Base-by-base conservation (phyloP, 2,113 vertebrate genomes). In the Corydoras sp. region DNA sequence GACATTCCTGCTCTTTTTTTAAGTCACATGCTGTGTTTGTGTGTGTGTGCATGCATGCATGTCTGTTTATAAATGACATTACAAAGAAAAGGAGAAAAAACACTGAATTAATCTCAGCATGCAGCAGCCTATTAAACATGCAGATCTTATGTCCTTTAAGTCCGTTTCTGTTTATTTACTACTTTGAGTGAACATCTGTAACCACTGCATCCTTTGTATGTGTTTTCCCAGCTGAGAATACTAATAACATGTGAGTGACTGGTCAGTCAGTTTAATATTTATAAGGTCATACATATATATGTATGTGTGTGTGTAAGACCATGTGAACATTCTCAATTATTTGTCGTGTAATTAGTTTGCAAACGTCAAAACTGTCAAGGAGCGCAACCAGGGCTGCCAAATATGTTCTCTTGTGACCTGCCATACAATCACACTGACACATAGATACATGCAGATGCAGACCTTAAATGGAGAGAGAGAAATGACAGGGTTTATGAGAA, bases 301-400 rank as follows among this genome's bases (percentile, higher is more conserved):
- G 2, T 11, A 24, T 8, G 24, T 60, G 58, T 30, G 60, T 24
- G 13, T 11, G 9, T 18, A 59, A 49, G 55, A 18, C 88, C 89
- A 85, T 88, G 87, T 86, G 86, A 94, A 91, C 91, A 92, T 86
- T 86, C 89, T 92, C 92, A 91, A 93, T 96, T 93, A 92, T 93
- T 94, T 94, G 90, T 91, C 89, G 87, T 90, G 89, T 93, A 94
- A 94, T 93, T 92, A 92, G 92, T 90, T 92, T 85, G 88, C 89
- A 87, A 90, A 91, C 90, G 90, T 92, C 87, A 89, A 87, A 90
- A 90, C 93, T 92, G 89, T 89, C 87, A 92, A 86, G 86, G 81
- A 78, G 78, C 80, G 81, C 86, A 88, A 85, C 89, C 88, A 90
- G 74, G 84, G 81, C 72, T 86, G 65, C 84, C 82, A 83, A 72